phyloP scores from a whole-genome alignment of 2,888 invertebrate species.

The Oligia strigilis region DNA sequence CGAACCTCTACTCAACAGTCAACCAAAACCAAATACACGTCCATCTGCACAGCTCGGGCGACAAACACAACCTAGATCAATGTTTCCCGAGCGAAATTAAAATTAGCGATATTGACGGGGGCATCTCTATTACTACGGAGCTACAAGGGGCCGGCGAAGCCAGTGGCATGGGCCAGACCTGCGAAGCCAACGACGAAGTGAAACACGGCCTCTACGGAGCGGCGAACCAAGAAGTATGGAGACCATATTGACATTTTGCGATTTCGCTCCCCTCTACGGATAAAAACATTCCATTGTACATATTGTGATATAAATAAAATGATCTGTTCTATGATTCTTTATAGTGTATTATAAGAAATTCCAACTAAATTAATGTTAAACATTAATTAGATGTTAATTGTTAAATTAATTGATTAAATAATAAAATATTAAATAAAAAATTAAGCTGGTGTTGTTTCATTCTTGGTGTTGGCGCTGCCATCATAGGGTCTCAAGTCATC shows the following conservation, averaged over 20 bases:
- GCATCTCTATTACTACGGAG: slow-evolving; percentile 90
- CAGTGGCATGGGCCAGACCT: slow-evolving; percentile 88
- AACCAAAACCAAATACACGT: slow-evolving; percentile 97
- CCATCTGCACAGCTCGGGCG: slow-evolving; percentile 93
- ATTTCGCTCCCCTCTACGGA: slow-evolving; percentile 60
- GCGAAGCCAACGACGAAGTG: slow-evolving; percentile 89
- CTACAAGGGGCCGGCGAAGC: slow-evolving; percentile 86
- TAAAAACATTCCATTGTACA: slow-evolving; percentile 84
- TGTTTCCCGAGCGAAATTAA: slow-evolving; percentile 91
- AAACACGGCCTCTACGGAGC: slow-evolving; percentile 86
- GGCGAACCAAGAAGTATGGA: slow-evolving; percentile 92
- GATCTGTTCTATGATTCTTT: slow-evolving; percentile 60
- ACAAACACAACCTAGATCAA: slow-evolving; percentile 92
- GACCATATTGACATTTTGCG: slow-evolving; percentile 92
- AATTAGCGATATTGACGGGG: slow-evolving; percentile 91
- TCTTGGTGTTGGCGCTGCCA: not conserved
- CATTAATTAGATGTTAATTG: slow-evolving; percentile 87
- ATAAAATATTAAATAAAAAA: slow-evolving; percentile 68
- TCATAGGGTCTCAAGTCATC: not conserved
- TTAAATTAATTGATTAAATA: slow-evolving; percentile 79
- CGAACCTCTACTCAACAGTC: slow-evolving; percentile 95
- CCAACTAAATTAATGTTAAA: slow-evolving; percentile 86
- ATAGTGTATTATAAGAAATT: slow-evolving; percentile 63
- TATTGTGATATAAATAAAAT: slow-evolving; percentile 85
- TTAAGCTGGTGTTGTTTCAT: slow-evolving; percentile 18